Conservation (phyloP, 2,113 vertebrate species). For the Rhinichthys klamathensis region DNA sequence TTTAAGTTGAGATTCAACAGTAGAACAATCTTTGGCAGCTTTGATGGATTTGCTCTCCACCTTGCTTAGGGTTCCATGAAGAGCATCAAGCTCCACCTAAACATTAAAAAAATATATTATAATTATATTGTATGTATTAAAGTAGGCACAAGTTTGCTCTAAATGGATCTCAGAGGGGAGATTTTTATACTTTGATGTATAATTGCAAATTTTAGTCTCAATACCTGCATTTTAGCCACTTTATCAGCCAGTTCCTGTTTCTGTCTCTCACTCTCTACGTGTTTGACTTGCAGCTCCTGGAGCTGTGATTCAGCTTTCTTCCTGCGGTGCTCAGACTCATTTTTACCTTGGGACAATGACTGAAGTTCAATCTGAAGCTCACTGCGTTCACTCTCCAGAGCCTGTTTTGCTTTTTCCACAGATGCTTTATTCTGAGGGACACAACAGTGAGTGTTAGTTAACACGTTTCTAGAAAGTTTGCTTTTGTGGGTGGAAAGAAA, state of each 20-base stretch:
- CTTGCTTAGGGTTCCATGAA: constrained; percentile 81
- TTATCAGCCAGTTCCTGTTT: constrained; percentile 82
- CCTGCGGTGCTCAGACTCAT: constrained; percentile 89
- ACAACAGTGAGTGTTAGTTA: background rate
- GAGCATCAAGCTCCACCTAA: constrained; percentile 87
- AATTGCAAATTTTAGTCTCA: background rate
- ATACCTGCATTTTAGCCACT: constrained; percentile 88
- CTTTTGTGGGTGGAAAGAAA: background rate
- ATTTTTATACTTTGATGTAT: too few species aligned
- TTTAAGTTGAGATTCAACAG: constrained; percentile 90
- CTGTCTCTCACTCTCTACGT: constrained; percentile 83
- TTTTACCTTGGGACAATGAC: constrained; percentile 84
- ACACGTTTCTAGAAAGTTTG: background rate
- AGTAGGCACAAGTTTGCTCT: background rate
- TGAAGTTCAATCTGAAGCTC: constrained; percentile 92
- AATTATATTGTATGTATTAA: too few species aligned
- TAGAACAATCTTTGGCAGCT: constrained; percentile 86
- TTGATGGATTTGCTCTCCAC: constrained; percentile 92
- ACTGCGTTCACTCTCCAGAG: constrained; percentile 87
- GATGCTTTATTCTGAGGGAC: constrained; percentile 86
- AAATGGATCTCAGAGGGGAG: too few species aligned
- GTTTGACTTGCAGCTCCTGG: constrained; percentile 92
- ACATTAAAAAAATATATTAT: background rate
- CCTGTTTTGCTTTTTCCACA: constrained; percentile 92
- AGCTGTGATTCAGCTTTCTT: constrained; percentile 91